These are phyloP conservation scores for Riparia riparia DNA, from an alignment of 2,113 vertebrate species.

Conservation along the genomic window DNA sequence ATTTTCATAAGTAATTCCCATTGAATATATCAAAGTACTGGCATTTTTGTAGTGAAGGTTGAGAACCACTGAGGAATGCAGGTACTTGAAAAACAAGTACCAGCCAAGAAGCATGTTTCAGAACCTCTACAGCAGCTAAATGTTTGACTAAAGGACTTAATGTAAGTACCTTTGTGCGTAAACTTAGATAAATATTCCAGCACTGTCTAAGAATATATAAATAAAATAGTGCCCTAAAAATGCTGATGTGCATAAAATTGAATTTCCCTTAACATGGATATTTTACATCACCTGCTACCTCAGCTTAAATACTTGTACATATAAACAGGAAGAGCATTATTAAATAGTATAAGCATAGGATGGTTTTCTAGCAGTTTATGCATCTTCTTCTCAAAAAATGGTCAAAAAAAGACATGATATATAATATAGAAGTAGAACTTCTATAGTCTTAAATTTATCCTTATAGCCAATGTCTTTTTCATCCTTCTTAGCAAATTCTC, in stretches of 20 bases:
- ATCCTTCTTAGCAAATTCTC: background rate
- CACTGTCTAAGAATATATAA: background rate
- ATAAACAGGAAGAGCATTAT: background rate
- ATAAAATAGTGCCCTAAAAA: background rate
- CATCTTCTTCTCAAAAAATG: background rate
- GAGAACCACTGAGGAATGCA: background rate
- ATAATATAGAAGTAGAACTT: background rate
- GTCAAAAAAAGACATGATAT: background rate
- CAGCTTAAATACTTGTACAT: background rate
- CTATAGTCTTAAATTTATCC: background rate
- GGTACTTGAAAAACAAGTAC: background rate
- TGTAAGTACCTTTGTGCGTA: background rate
- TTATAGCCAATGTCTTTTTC: background rate
- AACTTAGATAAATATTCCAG: background rate
- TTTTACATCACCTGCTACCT: background rate
- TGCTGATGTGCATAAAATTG: background rate
- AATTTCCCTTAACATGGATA: background rate
- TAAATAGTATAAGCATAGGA: background rate
- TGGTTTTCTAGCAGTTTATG: background rate
- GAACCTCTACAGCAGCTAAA: background rate
- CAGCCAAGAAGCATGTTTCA: background rate
- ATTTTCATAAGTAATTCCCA: background rate
- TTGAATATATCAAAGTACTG: background rate
- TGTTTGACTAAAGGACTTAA: background rate
- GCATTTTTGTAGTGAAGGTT: background rate